Conservation (phyloP, 1,140 invertebrate species). For the Diploscapter pachys region DNA sequence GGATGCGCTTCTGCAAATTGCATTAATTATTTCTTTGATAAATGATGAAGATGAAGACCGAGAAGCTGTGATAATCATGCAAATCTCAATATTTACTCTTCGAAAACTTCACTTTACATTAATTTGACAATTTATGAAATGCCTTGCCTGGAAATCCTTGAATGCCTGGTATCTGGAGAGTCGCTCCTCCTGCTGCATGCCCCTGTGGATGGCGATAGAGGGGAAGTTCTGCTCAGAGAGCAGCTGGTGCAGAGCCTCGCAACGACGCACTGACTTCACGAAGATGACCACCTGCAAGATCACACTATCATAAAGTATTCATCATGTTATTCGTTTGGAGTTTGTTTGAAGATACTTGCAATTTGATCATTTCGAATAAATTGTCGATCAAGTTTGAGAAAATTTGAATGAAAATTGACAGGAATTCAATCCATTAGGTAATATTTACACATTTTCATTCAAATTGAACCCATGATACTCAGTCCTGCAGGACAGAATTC, state of each 20-base stretch:
- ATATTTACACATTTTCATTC: no score
- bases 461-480: no score
- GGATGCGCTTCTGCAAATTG: slow-evolving; percentile 79
- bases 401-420: no score
- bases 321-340: background rate
- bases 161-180: slow-evolving; percentile 90
- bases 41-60: no score
- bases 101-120: no score
- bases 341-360: background rate
- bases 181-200: slow-evolving; percentile 96
- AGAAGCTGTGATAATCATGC: no score
- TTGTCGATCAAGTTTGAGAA: background rate
- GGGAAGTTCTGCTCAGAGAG: slow-evolving; percentile 98
- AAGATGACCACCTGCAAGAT: slow-evolving; percentile 75
- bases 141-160: slow-evolving; percentile 77
- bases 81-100: no score
- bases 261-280: slow-evolving; percentile 96
- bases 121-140: no score
- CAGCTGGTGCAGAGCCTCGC: slow-evolving; percentile 90
- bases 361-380: background rate
- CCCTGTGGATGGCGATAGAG: slow-evolving; percentile 95
- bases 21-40: no score
- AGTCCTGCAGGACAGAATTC: no score
- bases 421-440: no score
- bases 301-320: background rate